Percentiles rank a stretch among this genome's conserved stretches.
Evolutionary conservation across 1,140 invertebrate species (phyloP).

Genomic region (Rhagoletis pomonella): DNA sequence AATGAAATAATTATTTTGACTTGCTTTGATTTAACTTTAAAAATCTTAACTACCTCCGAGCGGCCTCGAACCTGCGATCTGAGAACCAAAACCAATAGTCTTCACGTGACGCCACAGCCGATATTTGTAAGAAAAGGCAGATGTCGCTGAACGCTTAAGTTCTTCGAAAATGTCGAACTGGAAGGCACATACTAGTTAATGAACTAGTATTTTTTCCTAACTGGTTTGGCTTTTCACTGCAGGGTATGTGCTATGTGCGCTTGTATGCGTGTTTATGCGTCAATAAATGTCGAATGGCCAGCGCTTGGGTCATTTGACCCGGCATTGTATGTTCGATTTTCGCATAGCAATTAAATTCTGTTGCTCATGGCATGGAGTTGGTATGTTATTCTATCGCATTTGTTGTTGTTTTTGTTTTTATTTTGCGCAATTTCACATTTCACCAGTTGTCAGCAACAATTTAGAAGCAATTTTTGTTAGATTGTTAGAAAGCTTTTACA

Average conservation of each 20-base stretch:
- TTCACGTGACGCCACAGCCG: too few species aligned
- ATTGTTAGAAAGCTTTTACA: background rate
- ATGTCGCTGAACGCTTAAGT: too few species aligned
- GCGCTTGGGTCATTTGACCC: conserved; percentile 14
- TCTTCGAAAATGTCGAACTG: too few species aligned
- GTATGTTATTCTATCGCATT: background rate
- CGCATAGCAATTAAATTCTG: conserved; percentile 48
- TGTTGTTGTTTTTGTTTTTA: background rate
- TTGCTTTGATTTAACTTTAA: too few species aligned
- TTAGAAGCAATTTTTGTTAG: conserved; percentile 7
- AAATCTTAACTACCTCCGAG: too few species aligned
- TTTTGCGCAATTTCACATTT: conserved; percentile 22
- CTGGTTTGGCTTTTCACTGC: too few species aligned
- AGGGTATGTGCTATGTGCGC: background rate
- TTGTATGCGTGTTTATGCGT: conserved; percentile 14
- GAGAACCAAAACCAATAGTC: too few species aligned
- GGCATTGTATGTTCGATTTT: conserved; percentile 44
- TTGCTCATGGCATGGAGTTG: background rate
- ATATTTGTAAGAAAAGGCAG: too few species aligned
- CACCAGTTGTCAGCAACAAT: conserved; percentile 15
- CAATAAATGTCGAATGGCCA: conserved; percentile 48
- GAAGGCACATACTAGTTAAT: too few species aligned
- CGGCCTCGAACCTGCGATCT: too few species aligned
- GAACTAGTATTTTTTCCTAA: too few species aligned
- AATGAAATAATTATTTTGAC: too few species aligned